Evolutionary conservation across 2,797 vertebrate species (phyloP), one percentile per base, ranked within the genome.

Genomic region (Sebastes kiyomatsui): DNA sequence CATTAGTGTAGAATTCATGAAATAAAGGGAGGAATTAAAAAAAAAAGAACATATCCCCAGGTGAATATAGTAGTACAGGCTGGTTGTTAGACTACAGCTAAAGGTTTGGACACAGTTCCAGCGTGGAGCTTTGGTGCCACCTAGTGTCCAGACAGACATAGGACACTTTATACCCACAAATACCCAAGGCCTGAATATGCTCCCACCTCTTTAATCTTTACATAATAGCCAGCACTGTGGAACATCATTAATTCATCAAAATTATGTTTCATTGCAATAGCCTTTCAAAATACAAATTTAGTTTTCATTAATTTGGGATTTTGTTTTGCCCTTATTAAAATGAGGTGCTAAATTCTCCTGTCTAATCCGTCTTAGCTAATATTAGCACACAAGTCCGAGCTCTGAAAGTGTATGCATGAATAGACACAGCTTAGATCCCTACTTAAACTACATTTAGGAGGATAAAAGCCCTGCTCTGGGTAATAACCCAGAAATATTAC

Each of bases 401-500:
- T 72, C 66, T 60, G 22, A 75, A 59, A 16, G 74, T 79, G 42
- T 54, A 22, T 28, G 65, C 72, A 75, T 79, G 79, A 83, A 5
- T 42, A 68, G 66, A 58, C 80, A 62, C 54, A 49, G 62, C 61
- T 77, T 62, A 82, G 60, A 80, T 68, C 64, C 22, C 65, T 52
- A 49, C 68, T 80, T 81, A 81, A 54, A 77, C 66, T 28, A 79
- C 72, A 68, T 85, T 88, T 54, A 73, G 33, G 55, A 75, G 81
- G 78, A 84, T 77, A 75, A 77, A 84, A 76, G 64, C 58, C 25
- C 72, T 58, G 60, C 72, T 87, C 28, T 62, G 81, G 54, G n/a
- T 80, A 87, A 88, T 87, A 82, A 82, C 78, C 82, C 69, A 81
- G 78, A 80, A 83, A 81, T 80, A 76, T 77, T 61, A 78, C 69